phyloP scores from a whole-genome alignment of 2,113 vertebrate genomes.

The Syngnathoides biaculeatus region DNA sequence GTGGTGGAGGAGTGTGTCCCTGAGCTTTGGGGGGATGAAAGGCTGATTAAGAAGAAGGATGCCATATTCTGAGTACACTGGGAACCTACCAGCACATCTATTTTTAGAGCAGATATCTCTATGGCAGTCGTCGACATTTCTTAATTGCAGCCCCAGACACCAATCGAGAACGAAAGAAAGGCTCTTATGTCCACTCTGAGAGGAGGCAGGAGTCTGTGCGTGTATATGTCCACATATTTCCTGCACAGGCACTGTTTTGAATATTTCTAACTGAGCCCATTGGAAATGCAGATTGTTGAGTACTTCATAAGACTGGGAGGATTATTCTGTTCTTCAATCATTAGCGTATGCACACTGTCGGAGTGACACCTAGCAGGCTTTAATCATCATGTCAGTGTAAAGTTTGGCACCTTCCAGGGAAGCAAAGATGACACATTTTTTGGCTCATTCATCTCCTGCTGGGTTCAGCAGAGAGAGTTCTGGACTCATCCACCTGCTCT shows the following conservation, averaged over 20 bases:
- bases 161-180: constrained; percentile 81
- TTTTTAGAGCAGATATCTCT: constrained; percentile 77
- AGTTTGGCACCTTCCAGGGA: constrained; percentile 21
- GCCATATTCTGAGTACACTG: constrained; percentile 81
- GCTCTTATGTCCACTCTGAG: constrained; percentile 58
- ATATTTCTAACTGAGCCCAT: constrained; percentile 69
- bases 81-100: constrained; percentile 78
- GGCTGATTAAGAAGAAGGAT: constrained; percentile 80
- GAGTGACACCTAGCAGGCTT: constrained; percentile 21
- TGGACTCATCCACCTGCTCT: constrained; percentile 32
- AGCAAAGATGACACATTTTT: constrained; percentile 41
- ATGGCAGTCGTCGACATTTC: constrained; percentile 73
- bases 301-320: constrained; percentile 23
- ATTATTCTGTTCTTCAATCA: constrained; percentile 5
- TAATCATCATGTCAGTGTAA: constrained; percentile 5
- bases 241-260: constrained; percentile 66
- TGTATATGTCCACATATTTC: constrained; percentile 47
- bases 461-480: constrained; percentile 41
- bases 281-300: constrained; percentile 59
- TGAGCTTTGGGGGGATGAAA: constrained; percentile 69
- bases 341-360: constrained; percentile 44
- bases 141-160: constrained; percentile 79
- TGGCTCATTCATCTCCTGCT: constrained; percentile 39
- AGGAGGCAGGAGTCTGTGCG: constrained; percentile 40
- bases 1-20: constrained; percentile 66